Conservation (phyloP, 1,140 invertebrate genomes). For the Stenopsyche tienmushanensis region DNA sequence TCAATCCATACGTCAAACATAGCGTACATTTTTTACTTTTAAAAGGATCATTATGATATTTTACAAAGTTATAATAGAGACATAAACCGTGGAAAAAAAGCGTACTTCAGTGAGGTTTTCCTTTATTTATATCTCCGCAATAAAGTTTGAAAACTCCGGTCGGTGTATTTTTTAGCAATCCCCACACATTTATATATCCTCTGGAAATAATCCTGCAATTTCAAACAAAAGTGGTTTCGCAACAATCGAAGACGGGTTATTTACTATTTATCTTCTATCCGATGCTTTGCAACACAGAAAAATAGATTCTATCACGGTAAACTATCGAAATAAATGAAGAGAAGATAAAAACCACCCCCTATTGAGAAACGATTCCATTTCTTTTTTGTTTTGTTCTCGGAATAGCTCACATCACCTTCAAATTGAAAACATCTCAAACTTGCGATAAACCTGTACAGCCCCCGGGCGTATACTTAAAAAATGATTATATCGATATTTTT, state of each 20-base stretch:
- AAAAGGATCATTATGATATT: too few species aligned
- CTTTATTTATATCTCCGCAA: too few species aligned
- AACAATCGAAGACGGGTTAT: constrained; percentile 1
- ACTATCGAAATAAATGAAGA: constrained; percentile 24
- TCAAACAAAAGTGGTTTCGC: not conserved
- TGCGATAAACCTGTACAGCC: constrained; percentile 1
- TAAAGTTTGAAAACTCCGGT: too few species aligned
- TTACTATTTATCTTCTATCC: constrained; percentile 21
- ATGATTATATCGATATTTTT: too few species aligned
- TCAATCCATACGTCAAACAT: too few species aligned
- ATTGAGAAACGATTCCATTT: not conserved
- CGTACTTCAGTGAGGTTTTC: too few species aligned
- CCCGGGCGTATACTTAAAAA: too few species aligned
- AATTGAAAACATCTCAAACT: constrained; percentile 7
- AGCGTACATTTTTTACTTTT: too few species aligned
- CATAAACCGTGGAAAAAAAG: too few species aligned
- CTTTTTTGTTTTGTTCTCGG: not conserved
- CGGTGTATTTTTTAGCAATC: too few species aligned
- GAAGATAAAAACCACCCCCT: constrained; percentile 14
- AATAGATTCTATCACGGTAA: constrained; percentile 20
- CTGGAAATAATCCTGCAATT: not conserved
- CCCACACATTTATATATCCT: too few species aligned
- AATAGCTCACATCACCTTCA: constrained; percentile 7
- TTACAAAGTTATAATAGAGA: too few species aligned
- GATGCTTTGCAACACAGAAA: constrained; percentile 11